Conservation (phyloP, 2,113 vertebrate species). For the Salvelinus fontinalis region DNA sequence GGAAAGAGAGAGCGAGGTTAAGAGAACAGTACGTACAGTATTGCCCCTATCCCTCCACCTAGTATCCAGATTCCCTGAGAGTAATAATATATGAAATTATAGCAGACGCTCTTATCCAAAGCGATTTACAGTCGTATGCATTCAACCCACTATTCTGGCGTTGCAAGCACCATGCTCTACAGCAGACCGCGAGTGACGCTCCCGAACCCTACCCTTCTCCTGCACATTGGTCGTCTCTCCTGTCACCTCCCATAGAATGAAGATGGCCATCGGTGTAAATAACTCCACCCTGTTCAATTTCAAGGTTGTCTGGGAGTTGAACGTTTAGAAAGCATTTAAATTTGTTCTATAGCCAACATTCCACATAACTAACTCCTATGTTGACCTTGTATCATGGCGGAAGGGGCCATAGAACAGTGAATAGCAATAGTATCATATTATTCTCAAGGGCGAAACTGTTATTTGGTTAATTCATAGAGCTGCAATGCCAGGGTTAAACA, state of each 20-base stretch:
- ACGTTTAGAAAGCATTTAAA: background rate
- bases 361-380: background rate
- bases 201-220: constrained; percentile 43
- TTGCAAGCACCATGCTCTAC: no score
- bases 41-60: constrained; percentile 40
- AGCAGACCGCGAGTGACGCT: background rate
- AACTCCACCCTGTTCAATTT: constrained; percentile 20
- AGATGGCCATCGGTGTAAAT: constrained; percentile 47
- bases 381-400: background rate
- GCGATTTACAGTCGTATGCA: no score
- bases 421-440: background rate
- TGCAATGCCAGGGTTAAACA: background rate
- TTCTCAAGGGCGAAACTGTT: background rate
- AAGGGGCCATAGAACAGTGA: background rate
- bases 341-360: background rate
- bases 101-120: no score
- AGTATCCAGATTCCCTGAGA: constrained; percentile 28
- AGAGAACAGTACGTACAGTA: constrained; percentile 42
- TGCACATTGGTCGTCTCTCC: constrained; percentile 38
- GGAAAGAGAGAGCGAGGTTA: background rate
- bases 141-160: no score
- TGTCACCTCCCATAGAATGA: constrained; percentile 7
- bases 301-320: background rate
- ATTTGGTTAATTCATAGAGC: background rate
- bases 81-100: background rate